These are phyloP conservation scores for Dendrocopos noguchii DNA, from an alignment of 2,113 vertebrate species.

Conservation along the genomic window DNA sequence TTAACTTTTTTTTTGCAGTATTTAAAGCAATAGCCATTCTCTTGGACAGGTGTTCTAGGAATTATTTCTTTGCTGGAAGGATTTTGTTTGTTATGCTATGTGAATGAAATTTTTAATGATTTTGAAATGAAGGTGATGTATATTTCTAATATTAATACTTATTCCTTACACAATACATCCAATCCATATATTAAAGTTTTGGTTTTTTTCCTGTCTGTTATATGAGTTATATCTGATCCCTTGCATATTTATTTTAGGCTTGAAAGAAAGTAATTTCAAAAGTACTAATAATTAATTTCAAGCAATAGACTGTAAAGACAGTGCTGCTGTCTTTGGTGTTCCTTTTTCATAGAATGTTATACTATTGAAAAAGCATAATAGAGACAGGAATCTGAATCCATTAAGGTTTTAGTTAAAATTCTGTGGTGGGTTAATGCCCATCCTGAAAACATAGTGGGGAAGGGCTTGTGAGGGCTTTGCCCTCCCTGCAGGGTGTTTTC, in stretches of 20 bases:
- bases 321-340: not conserved
- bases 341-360: not conserved
- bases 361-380: not conserved
- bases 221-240: not conserved
- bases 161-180: not conserved
- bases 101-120: not conserved
- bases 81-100: not conserved
- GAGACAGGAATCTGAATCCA: not conserved
- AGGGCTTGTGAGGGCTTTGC: too few species aligned
- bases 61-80: not conserved
- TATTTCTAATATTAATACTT: not conserved
- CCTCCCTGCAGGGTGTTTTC: too few species aligned
- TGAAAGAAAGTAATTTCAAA: not conserved
- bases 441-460: too few species aligned
- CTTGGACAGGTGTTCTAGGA: not conserved
- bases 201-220: not conserved
- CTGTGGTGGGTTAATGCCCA: too few species aligned
- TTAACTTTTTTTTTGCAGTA: not conserved
- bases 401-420: not conserved
- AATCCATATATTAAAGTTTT: not conserved
- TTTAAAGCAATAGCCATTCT: not conserved
- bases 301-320: not conserved
- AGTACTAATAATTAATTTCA: not conserved
- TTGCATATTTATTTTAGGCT: not conserved
- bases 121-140: not conserved